These are phyloP conservation scores for Saccopteryx leptura DNA, from an alignment of 2,113 vertebrate species.

Conservation along the genomic window DNA sequence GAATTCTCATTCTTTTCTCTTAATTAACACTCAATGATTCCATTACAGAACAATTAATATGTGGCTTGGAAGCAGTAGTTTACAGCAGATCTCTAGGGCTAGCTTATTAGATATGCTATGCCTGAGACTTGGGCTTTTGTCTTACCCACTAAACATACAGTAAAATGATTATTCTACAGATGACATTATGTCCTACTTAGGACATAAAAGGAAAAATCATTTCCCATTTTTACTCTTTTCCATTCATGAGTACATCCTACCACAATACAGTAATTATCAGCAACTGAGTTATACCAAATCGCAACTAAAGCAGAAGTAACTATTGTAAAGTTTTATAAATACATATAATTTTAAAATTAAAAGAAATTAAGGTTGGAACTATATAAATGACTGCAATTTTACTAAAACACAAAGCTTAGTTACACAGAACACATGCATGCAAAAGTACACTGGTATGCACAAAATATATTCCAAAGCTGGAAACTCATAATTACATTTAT, in stretches of 20 bases:
- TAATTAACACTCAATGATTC: neutral
- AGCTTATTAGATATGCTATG: neutral
- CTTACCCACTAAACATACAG: neutral
- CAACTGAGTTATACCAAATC: neutral
- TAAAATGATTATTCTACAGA: neutral
- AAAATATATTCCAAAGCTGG: slow-evolving; percentile 2
- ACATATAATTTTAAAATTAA: neutral
- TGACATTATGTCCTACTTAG: neutral
- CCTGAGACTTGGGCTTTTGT: neutral
- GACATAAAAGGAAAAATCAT: slow-evolving; percentile 29
- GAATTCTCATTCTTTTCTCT: neutral
- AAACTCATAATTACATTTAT: slow-evolving; percentile 16
- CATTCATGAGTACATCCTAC: neutral
- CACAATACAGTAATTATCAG: neutral
- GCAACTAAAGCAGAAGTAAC: neutral
- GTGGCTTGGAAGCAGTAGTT: neutral
- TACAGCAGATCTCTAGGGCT: neutral
- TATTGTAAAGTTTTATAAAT: slow-evolving; percentile 30
- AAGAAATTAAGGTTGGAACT: neutral
- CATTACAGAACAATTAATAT: neutral
- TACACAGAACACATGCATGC: neutral
- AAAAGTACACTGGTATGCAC: neutral
- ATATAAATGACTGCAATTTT: slow-evolving; percentile 28
- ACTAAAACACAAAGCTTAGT: slow-evolving; percentile 19
- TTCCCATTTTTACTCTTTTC: neutral